A percentile compares a stretch with the other conserved stretches of the same genome.
These are phyloP conservation scores for Caenorhabditis briggsae DNA, from an alignment of 1,140 invertebrate genomes.

Conservation along the genomic window DNA sequence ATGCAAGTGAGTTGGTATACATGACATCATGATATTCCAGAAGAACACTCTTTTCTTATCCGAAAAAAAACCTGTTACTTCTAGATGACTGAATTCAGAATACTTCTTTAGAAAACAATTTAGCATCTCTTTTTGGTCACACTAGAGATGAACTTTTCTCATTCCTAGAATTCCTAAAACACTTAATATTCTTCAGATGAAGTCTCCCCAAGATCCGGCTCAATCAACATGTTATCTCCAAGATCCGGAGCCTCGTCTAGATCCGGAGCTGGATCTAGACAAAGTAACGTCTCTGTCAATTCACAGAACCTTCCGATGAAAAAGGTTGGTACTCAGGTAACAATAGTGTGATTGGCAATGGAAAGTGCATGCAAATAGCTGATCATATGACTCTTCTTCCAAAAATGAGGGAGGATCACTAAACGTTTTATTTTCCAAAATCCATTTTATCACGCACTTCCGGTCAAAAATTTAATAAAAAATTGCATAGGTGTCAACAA, in stretches of 20 bases:
- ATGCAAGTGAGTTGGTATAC: background rate
- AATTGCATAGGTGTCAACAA: background rate
- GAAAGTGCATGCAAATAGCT: too few species aligned
- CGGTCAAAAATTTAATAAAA: background rate
- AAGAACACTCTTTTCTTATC: background rate
- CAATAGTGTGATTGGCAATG: too few species aligned
- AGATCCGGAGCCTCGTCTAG: conserved; percentile 35
- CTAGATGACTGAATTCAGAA: background rate
- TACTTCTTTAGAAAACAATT: background rate
- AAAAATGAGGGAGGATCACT: too few species aligned
- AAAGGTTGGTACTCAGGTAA: background rate
- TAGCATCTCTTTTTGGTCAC: too few species aligned
- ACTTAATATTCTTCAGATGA: background rate
- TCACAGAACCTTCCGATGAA: conserved; percentile 39
- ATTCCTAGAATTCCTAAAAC: background rate
- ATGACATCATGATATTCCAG: background rate
- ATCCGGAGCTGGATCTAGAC: conserved; percentile 45
- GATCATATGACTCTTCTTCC: too few species aligned
- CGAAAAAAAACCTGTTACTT: background rate
- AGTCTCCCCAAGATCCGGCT: conserved; percentile 28
- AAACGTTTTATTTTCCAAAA: too few species aligned
- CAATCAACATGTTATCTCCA: conserved; percentile 30
- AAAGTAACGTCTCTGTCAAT: conserved; percentile 32
- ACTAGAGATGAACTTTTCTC: too few species aligned
- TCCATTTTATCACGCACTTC: background rate